Base-by-base conservation (phyloP, 1,140 invertebrate genomes). In the Drosophila nigrodunni region DNA sequence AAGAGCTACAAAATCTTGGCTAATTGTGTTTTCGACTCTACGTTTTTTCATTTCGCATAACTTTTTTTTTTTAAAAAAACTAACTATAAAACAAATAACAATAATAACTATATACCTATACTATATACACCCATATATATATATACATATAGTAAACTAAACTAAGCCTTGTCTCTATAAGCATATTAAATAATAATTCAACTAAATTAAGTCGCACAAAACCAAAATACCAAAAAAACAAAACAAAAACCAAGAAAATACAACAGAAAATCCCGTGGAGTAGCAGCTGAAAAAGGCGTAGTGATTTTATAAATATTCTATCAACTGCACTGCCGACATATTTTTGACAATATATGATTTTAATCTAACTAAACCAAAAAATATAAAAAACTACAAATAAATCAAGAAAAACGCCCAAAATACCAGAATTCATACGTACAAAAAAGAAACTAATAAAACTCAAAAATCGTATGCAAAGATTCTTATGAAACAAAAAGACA, bases 321-420 rank as follows among this genome's bases (percentile, higher is more conserved):
- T 89, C 52, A 88, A 89, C 74, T 89, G 85, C 83, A 88, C 83
- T 88, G 83, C 83, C 83, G 85, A 80, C 80, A 88, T 82, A 72
- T 87, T 87, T 87, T 87, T 78, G 82, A 87, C 68, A 69, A 81
- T 58, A 77, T 82, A 82, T 87, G 83, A 88, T 88, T 88, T 88
- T 82, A 80, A 57, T 80, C 73, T 75, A 61, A 79, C 44, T 54
- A 70, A 82, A 15, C 13, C 47, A 71, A 54, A 13, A 55, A 71
- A 15, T 6, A 60, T 1, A 60, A 34, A 34, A 30, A 5, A 30
- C 25, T 10, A 39, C 50, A 55, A 62, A 50, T 52, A 35, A 62
- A 44, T 62, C 4, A 44, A 62, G 4, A n/a, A 35, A 49, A 3
- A 74, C 46, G 2, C 21, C 6, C 49, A 47, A 67, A 60, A 66